These are phyloP conservation scores for Stictonetta naevosa DNA, from an alignment of 2,113 vertebrate genomes.

Conservation along the genomic window DNA sequence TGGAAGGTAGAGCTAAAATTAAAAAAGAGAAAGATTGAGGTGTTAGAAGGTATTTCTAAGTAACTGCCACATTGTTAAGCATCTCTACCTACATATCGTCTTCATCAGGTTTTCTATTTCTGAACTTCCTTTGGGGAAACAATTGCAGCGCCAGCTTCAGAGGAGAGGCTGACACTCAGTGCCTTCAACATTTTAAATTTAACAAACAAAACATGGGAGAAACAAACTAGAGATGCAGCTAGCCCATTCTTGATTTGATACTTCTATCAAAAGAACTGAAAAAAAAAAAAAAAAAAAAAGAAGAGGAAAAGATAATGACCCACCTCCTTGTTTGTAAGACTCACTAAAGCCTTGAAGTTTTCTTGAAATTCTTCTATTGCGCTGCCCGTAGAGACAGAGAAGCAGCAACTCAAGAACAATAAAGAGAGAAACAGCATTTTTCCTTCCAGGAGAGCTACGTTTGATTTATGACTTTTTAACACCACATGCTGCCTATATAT, in stretches of 20 bases:
- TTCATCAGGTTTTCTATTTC: conserved; percentile 67
- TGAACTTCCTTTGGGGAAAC: conserved; percentile 69
- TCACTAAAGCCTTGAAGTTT: neutral
- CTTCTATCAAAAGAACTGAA: neutral
- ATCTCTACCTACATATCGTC: conserved; percentile 11
- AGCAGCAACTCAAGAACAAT: conserved; percentile 14
- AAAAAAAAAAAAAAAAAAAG: too few species aligned
- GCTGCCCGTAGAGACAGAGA: neutral
- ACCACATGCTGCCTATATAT: conserved; percentile 43
- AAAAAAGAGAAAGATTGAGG: neutral
- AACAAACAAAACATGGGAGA: neutral
- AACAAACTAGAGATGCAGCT: neutral
- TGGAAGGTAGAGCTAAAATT: conserved; percentile 12
- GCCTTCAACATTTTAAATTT: neutral
- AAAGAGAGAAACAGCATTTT: conserved; percentile 32
- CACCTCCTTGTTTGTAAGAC: neutral
- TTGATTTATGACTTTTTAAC: conserved; percentile 12
- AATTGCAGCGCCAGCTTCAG: conserved; percentile 25
- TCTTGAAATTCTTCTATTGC: neutral
- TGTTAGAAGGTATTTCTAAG: neutral
- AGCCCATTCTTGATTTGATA: neutral
- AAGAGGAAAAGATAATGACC: neutral
- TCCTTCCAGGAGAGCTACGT: neutral
- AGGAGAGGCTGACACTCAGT: neutral
- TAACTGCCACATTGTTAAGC: neutral